Conservation (phyloP, 2,888 invertebrate species). For the Zygaena filipendulae region DNA sequence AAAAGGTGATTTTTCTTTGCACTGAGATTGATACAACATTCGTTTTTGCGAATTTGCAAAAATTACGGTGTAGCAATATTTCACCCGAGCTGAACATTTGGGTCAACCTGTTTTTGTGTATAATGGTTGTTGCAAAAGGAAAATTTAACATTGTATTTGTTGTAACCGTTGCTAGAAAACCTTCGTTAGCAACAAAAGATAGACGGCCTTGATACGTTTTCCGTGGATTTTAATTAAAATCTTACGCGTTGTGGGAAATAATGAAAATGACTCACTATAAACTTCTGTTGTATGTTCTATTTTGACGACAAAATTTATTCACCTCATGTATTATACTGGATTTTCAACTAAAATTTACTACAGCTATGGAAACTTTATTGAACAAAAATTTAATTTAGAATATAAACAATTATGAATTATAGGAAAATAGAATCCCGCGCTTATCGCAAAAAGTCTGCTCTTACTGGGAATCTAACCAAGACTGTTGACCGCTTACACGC, state of each 20-base stretch:
- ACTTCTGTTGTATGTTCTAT: constrained; percentile 27
- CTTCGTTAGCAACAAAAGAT: constrained; percentile 53
- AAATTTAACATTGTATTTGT: constrained; percentile 60
- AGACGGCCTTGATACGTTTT: constrained; percentile 48
- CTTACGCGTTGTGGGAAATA: constrained; percentile 46
- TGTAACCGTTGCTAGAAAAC: constrained; percentile 50
- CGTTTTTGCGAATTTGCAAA: constrained; percentile 63
- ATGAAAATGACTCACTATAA: constrained; percentile 44
- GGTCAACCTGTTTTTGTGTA: constrained; percentile 66
- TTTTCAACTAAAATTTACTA: too few species aligned
- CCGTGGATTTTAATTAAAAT: constrained; percentile 62
- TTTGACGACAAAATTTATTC: constrained; percentile 33
- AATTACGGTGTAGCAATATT: constrained; percentile 59
- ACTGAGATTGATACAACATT: constrained; percentile 40
- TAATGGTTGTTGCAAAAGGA: constrained; percentile 61
- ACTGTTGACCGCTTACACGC: too few species aligned
- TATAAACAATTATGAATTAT: too few species aligned
- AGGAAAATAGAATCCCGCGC: too few species aligned
- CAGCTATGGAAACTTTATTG: too few species aligned
- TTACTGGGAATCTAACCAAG: too few species aligned
- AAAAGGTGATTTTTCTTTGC: constrained; percentile 40
- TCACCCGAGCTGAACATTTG: constrained; percentile 57
- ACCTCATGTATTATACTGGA: too few species aligned
- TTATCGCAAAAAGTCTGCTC: too few species aligned
- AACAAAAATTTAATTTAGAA: too few species aligned